Base-by-base conservation (phyloP, 2,888 invertebrate genomes). In the Rhagonycha fulva region DNA sequence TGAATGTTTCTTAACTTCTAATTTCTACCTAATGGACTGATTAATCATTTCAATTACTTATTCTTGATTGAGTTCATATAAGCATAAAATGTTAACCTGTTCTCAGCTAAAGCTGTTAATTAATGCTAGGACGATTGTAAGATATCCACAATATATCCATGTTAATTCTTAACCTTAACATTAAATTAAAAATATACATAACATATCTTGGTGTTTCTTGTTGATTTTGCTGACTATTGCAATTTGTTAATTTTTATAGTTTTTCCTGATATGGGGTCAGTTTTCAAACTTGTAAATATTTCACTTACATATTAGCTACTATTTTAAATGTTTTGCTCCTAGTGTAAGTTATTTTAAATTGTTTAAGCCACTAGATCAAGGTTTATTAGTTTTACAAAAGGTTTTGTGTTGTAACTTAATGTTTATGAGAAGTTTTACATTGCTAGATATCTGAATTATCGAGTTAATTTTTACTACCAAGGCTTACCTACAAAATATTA, bases 301-400 rank as follows among this genome's bases (percentile, higher is more conserved):
- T 19, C 19, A 19, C 19, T 19, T 1, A 5, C 5, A 4, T 32
- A 32, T n/a, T n/a, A 47, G n/a, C n/a, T n/a, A n/a, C n/a, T n/a
- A n/a, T n/a, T n/a, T n/a, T n/a, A n/a, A n/a, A n/a, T n/a, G n/a
- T n/a, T n/a, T n/a, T n/a, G n/a, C 9, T n/a, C n/a, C 9, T 11
- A 26, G 7, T n/a, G 7, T 47, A 47, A 1, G n/a, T n/a, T 47
- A n/a, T 66, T 24, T 66, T 24, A 26, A 66, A 66, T 66, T 66
- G 47, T 47, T 47, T 47, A 47, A 47, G 24, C 63, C 23, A 24
- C 63, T 66, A 26, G 63, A 66, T 66, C 63, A 66, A 66, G 63
- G 63, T 66, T 66, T 66, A 66, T 66, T 66, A n/a, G 63, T 14
- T 66, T 66, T 66, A 66, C 26, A 66, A 66, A 47, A 66, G 63